Percentiles rank a stretch among this genome's conserved stretches.
phyloP scores from a whole-genome alignment of 1,140 invertebrate species.

The Drosophila murphyi region DNA sequence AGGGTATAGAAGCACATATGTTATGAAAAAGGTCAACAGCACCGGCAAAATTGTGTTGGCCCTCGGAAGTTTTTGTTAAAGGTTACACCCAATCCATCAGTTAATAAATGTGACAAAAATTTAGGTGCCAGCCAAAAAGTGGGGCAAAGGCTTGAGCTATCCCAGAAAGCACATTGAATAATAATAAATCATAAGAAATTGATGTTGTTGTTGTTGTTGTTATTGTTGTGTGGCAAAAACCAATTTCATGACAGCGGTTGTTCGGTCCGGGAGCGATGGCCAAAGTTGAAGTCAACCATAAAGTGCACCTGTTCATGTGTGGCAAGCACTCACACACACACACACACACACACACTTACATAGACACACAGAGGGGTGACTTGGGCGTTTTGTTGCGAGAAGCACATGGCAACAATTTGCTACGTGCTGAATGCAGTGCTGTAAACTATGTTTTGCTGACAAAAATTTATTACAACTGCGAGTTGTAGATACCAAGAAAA shows the following conservation, averaged over 20 bases:
- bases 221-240: slow-evolving; percentile 36
- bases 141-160: slow-evolving; percentile 26
- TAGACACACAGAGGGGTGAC: slow-evolving; percentile 13
- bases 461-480: slow-evolving; percentile 65
- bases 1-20: slow-evolving; percentile 13
- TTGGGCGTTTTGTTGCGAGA: neutral
- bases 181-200: slow-evolving; percentile 72
- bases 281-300: slow-evolving; percentile 74
- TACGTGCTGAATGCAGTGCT: slow-evolving; percentile 64
- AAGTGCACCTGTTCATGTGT: slow-evolving; percentile 72
- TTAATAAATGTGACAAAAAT: slow-evolving; percentile 77
- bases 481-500: slow-evolving; percentile 18
- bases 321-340: slow-evolving; percentile 22
- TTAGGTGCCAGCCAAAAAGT: slow-evolving; percentile 12
- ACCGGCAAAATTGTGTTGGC: slow-evolving; percentile 11
- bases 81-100: slow-evolving; percentile 68
- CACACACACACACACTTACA: slow-evolving; percentile 17
- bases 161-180: slow-evolving; percentile 69
- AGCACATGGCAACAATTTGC: slow-evolving; percentile 62
- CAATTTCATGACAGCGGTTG: slow-evolving; percentile 53
- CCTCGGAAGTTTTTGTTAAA: slow-evolving; percentile 28
- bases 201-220: slow-evolving; percentile 23
- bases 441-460: slow-evolving; percentile 67
- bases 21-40: slow-evolving; percentile 5
- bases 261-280: slow-evolving; percentile 11